These are phyloP conservation scores for Chrysodeixis includens DNA, from an alignment of 2,888 invertebrate species.

Conservation along the genomic window DNA sequence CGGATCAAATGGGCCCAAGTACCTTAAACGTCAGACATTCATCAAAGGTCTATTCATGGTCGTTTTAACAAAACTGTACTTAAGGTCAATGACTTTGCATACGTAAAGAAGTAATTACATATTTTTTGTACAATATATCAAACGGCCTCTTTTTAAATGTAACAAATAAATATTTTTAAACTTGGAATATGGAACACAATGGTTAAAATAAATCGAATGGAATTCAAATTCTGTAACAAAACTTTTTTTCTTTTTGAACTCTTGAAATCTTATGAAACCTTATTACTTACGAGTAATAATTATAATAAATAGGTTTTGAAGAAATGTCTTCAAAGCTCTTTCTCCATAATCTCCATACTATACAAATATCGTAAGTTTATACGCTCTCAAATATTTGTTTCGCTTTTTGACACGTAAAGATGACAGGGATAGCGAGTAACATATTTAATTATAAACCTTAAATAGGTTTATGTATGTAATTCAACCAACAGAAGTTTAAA, in stretches of 20 bases:
- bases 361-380: too few relatives aligned
- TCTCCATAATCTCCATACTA: too few relatives aligned
- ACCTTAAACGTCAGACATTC: constrained; percentile 35
- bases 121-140: background rate
- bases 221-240: background rate
- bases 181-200: background rate
- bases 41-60: constrained; percentile 50
- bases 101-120: background rate
- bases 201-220: background rate
- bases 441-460: too few relatives aligned
- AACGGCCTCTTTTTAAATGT: background rate
- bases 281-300: too few relatives aligned
- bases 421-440: too few relatives aligned
- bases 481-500: too few relatives aligned
- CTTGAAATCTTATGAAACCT: background rate
- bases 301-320: background rate
- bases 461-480: too few relatives aligned
- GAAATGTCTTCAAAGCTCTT: too few relatives aligned
- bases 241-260: background rate
- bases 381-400: too few relatives aligned
- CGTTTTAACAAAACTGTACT: constrained; percentile 23
- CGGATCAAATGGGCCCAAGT: constrained; percentile 26
- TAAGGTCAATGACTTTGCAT: constrained; percentile 31
- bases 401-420: too few relatives aligned
- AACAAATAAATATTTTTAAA: background rate